A percentile compares a stretch with the other conserved stretches of the same genome.
These are phyloP conservation scores for Eledona agricola DNA, from an alignment of 2,888 invertebrate species.

Conservation along the genomic window DNA sequence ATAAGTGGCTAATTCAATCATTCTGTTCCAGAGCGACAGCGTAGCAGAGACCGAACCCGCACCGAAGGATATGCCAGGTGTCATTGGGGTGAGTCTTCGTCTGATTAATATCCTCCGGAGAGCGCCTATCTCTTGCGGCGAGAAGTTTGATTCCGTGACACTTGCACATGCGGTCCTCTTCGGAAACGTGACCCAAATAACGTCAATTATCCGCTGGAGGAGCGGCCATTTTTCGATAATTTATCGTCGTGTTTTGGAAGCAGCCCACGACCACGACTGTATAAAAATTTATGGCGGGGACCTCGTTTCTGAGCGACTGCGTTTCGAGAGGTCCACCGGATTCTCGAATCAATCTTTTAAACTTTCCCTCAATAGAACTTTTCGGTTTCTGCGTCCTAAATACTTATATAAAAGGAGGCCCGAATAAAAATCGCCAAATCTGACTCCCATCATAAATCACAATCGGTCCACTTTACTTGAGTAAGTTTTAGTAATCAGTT, in stretches of 20 bases:
- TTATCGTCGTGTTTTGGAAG: slow-evolving; percentile 50
- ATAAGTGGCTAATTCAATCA: slow-evolving; percentile 39
- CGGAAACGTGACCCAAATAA: slow-evolving; percentile 5
- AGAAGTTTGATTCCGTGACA: slow-evolving; percentile 34
- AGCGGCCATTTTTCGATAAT: slow-evolving; percentile 44
- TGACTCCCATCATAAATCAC: slow-evolving; percentile 38
- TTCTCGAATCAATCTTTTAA: slow-evolving; percentile 44
- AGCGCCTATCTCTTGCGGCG: slow-evolving; percentile 4
- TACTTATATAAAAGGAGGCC: slow-evolving; percentile 30
- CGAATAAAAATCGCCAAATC: slow-evolving; percentile 40
- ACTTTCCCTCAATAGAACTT: slow-evolving; percentile 44
- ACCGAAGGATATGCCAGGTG: slow-evolving; percentile 69
- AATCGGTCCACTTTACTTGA: slow-evolving; percentile 18
- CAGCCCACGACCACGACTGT: slow-evolving; percentile 49
- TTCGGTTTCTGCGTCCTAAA: slow-evolving; percentile 37
- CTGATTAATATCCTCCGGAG: slow-evolving; percentile 45
- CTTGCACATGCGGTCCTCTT: slow-evolving; percentile 25
- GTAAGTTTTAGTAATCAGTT: too few relatives aligned
- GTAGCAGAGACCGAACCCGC: slow-evolving; percentile 60
- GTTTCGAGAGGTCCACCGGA: slow-evolving; percentile 40
- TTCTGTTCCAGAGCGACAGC: slow-evolving; percentile 60
- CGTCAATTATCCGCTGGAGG: slow-evolving; percentile 2
- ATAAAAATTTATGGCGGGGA: slow-evolving; percentile 52
- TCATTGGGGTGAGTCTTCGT: slow-evolving; percentile 71
- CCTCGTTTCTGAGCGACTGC: slow-evolving; percentile 44